phyloP scores from a whole-genome alignment of 2,797 vertebrate genomes.

The Pampus argenteus region DNA sequence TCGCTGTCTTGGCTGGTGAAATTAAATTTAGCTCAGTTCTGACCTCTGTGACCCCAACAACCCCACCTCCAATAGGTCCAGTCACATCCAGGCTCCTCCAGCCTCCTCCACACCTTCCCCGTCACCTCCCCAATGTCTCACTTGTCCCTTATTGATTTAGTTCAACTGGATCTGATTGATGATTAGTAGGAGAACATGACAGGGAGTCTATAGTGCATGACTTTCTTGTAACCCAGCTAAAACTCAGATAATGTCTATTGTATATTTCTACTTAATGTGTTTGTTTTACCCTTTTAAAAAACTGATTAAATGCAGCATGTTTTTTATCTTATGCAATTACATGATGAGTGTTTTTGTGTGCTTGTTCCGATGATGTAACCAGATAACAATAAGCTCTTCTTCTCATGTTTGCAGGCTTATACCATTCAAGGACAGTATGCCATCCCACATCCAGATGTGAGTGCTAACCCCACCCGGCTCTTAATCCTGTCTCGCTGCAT shows the following conservation, averaged over 20 bases:
- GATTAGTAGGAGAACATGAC: constrained; percentile 49
- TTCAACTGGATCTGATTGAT: constrained; percentile 84
- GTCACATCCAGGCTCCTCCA: constrained; percentile 53
- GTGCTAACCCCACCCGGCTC: constrained; percentile 74
- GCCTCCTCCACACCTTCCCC: constrained; percentile 39
- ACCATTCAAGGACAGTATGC: constrained; percentile 99
- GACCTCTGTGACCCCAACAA: constrained; percentile 43
- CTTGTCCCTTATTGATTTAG: constrained; percentile 68
- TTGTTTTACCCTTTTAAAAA: not conserved
- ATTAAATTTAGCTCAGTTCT: constrained; percentile 62
- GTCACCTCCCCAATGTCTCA: constrained; percentile 56
- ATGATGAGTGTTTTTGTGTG: not conserved
- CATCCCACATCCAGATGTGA: constrained; percentile 99
- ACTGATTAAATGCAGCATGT: not conserved
- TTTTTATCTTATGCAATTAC: constrained; percentile 4
- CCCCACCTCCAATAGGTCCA: constrained; percentile 31
- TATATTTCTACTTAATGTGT: not conserved
- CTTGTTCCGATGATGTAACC: not conserved
- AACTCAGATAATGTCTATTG: not conserved
- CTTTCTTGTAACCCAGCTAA: not conserved
- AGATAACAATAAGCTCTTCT: constrained; percentile 47
- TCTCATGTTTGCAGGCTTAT: constrained; percentile 89
- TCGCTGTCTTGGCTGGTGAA: constrained; percentile 6
- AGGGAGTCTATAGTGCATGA: constrained; percentile 59
- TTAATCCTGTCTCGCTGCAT: constrained; percentile 40